Conservation (phyloP, 2,113 vertebrate genomes). For the Megaceryle maxima region DNA sequence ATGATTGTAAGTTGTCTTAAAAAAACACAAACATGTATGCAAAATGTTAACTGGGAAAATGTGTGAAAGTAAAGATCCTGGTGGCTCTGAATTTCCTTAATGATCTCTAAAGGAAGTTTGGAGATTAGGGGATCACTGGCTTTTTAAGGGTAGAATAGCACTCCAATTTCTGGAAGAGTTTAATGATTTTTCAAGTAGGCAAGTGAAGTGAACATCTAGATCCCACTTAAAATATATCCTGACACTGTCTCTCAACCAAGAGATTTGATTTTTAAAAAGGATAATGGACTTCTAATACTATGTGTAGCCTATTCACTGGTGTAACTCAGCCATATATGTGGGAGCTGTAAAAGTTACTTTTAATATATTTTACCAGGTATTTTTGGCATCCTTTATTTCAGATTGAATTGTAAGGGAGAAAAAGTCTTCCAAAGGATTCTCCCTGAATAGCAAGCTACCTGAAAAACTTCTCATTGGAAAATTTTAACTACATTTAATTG, state of each 20-base stretch:
- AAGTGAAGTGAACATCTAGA: not conserved
- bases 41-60: conserved; percentile 4
- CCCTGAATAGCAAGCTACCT: not conserved
- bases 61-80: not conserved
- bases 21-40: not conserved
- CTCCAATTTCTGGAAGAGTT: not conserved
- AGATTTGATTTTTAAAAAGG: not conserved
- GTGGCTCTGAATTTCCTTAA: not conserved
- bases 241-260: not conserved
- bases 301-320: not conserved
- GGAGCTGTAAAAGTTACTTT: not conserved
- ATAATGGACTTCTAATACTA: conserved; percentile 6
- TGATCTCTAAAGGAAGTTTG: not conserved
- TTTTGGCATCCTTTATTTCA: conserved; percentile 39
- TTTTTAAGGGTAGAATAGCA: not conserved
- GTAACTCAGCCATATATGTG: not conserved
- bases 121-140: accelerated
- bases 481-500: not conserved
- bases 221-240: not conserved
- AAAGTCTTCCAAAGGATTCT: conserved; percentile 1
- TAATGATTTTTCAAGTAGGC: not conserved
- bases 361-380: not conserved
- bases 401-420: not conserved
- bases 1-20: not conserved
- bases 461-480: not conserved